These are phyloP conservation scores for Enteromius unitaeniatus DNA, from an alignment of 2,797 vertebrate species.

Conservation along the genomic window DNA sequence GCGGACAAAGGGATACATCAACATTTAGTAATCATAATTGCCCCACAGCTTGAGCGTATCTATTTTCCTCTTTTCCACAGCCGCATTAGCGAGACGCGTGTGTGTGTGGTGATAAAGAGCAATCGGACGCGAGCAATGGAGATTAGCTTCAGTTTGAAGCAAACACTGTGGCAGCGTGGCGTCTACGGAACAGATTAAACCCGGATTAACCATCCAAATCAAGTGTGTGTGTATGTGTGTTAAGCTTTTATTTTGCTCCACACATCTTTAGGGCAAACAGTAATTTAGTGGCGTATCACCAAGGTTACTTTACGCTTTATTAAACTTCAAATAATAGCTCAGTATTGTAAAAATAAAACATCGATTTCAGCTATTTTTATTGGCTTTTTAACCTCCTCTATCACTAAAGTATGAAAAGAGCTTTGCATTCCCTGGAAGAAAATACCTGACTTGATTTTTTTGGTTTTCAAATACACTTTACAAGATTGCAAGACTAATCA, in stretches of 20 bases:
- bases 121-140: conserved; percentile 46
- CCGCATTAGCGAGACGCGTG: conserved; percentile 18
- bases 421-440: background rate
- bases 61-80: conserved; percentile 24
- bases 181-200: conserved; percentile 67
- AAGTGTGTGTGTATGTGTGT: conserved; percentile 37
- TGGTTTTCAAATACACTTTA: background rate
- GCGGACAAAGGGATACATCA: conserved; percentile 19
- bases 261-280: conserved; percentile 54
- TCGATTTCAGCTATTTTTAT: background rate
- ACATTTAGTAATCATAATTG: conserved; percentile 32
- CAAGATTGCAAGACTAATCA: background rate
- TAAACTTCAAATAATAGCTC: conserved; percentile 28
- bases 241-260: conserved; percentile 43
- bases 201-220: conserved; percentile 63
- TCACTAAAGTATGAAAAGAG: background rate
- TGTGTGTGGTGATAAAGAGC: conserved; percentile 52
- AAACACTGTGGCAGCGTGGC: conserved; percentile 63
- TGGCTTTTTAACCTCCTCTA: background rate
- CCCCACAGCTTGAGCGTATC: conserved; percentile 26
- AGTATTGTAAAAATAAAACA: background rate
- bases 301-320: conserved; percentile 51
- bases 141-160: conserved; percentile 63
- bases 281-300: conserved; percentile 52
- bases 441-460: background rate